Evolutionary conservation across 30 jellyfish, hydroid and myxozoan genomes (phyloP).

Genomic region (Pelagia noctiluca): DNA sequence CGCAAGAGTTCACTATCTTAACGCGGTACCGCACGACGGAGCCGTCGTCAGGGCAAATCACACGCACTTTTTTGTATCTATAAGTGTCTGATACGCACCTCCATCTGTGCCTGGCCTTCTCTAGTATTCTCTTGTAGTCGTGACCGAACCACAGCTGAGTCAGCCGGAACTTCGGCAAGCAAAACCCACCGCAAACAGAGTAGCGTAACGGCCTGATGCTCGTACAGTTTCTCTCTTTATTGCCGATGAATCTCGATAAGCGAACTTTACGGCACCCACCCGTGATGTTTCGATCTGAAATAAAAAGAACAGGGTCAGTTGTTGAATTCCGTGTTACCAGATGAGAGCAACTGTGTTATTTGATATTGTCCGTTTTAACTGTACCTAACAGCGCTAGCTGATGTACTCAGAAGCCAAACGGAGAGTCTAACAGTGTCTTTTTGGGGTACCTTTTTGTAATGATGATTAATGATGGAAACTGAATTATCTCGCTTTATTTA

Average conservation of each 20-base stretch:
- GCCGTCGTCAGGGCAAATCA: constrained; percentile 85
- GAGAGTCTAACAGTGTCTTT: too few species aligned
- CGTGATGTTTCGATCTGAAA: constrained; percentile 61
- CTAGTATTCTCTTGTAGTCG: constrained; percentile 37
- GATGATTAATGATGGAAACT: too few species aligned
- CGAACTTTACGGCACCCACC: constrained; percentile 79
- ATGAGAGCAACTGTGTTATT: too few species aligned
- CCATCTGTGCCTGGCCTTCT: constrained; percentile 68
- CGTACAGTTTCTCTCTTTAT: constrained; percentile 80
- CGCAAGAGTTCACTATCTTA: constrained; percentile 72
- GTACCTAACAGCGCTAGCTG: too few species aligned
- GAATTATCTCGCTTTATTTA: too few species aligned
- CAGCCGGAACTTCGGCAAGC: constrained; percentile 71
- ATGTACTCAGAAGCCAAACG: too few species aligned
- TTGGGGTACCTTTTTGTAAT: too few species aligned
- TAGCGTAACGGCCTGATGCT: constrained; percentile 74
- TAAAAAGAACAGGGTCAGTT: background rate
- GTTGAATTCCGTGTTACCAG: too few species aligned
- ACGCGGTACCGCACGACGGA: constrained; percentile 72
- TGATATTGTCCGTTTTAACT: too few species aligned
- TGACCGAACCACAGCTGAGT: constrained; percentile 51
- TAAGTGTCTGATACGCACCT: constrained; percentile 61
- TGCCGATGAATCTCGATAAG: constrained; percentile 67
- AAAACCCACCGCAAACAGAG: constrained; percentile 72
- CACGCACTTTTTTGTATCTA: constrained; percentile 77